Evolutionary conservation across 1,140 invertebrate species (phyloP), one percentile per base, ranked within the genome.

Genomic region (Portunus trituberculatus): DNA sequence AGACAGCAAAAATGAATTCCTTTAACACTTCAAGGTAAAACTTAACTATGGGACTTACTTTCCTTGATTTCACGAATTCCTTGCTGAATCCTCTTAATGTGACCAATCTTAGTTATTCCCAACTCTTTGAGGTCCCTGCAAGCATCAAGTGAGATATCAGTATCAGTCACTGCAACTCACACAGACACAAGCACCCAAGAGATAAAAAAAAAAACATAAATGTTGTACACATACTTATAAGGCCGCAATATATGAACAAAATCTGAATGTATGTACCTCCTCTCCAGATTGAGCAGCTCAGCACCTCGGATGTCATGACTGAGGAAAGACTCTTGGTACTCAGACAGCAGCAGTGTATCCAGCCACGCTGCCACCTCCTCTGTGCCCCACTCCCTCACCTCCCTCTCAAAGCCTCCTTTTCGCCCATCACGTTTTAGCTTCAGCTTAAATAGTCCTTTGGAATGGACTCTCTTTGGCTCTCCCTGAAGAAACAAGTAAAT

Each of bases 21-120:
- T 25, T n/a, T n/a, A 76, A 76, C 67, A 25, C n/a, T 76, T 76
- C 52, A n/a, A 7, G 67, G 39, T 6, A 87, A 87, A 32, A 83
- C 76, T 91, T 87, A 92, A 83, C 59, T 45, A 76, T 94, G 94
- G 25, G 84, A 76, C 31, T 94, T 96, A 84, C 83, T 96, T 25
- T 96, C 96, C 86, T 96, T 97, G 14, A 99, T 97, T 97, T 99
- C 99, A 97, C 98, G 98, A 93, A 99, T 99, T 25, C 98, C 99
- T 97, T 99, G 98, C 94, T 99, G 98, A 95, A 99, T 98, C 96
- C 99, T 98, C 97, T 99, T 99, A 3, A 99, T 98, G 97, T 99
- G 99, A 7, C 99, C 99, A 52, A 99, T 97, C 97, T 99, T 99
- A 2, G 98, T 98, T 39, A 99, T 98, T 32, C 99, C 99, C 20